Evolutionary conservation across 2,797 vertebrate genomes (phyloP), one percentile per base, ranked within the genome.

Genomic region (Hephaestus fuliginosus): DNA sequence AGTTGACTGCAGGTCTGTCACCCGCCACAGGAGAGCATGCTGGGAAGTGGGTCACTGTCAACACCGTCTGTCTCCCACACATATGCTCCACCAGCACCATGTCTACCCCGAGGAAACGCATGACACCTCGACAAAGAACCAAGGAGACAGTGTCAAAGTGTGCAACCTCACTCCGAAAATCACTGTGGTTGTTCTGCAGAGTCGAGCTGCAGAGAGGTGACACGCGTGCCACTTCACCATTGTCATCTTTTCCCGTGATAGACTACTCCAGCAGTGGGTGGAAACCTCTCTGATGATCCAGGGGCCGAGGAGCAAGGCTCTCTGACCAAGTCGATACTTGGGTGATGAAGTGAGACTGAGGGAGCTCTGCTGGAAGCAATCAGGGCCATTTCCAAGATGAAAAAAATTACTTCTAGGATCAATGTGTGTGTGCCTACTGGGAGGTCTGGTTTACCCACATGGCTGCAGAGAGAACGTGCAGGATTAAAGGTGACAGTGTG

Each of bases 1-100:
- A 77, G 66, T 77, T 82, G 70, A 88, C 79, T 84, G 87, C 76
- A 67, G 76, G 78, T 86, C 86, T 92, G 87, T 84, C 86, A 81
- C 78, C 84, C 76, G 0, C 81, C 41, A 44, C 86, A 81, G 84
- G 86, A 87, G 82, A 81, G 70, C 85, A 87, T 65, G 55, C 84
- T 46, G 84, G 78, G 85, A 91, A 89, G 74, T 84, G 84, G 86
- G 84, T 88, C 80, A 69, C 83, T 52, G 78, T 83, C 81, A 83
- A 51, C 63, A 5, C 67, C n/a, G 57, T 85, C 87, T 89, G 83
- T 81, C 81, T 75, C 62, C 61, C 41, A 30, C 78, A 79, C 81
- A 85, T 87, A 81, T 89, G 88, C 71, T 80, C 70, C 80, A 62
- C 18, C 79, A 49, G 68, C 56, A 11, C 70, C 57, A 12, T 5